Evolutionary conservation across 2,888 invertebrate species (phyloP).

Genomic region (Schizotus pectinicornis): DNA sequence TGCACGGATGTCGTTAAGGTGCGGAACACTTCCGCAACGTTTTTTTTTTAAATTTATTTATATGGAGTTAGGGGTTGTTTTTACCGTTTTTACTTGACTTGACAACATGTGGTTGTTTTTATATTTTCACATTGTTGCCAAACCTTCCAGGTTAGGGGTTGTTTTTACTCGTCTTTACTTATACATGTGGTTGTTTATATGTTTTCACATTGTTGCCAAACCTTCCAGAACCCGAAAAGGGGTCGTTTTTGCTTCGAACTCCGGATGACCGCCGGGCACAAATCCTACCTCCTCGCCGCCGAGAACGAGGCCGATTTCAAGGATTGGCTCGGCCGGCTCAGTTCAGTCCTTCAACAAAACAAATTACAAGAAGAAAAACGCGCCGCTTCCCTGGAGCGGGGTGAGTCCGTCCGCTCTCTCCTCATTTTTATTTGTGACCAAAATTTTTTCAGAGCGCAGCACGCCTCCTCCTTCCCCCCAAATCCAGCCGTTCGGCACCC

Average conservation of each 20-base stretch:
- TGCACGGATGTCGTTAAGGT: conserved; percentile 88
- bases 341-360: conserved; percentile 82
- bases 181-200: background rate
- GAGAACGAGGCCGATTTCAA: conserved; percentile 83
- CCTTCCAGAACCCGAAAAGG: conserved; percentile 77
- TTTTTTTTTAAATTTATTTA: background rate
- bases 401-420: conserved; percentile 38
- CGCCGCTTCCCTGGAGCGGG: conserved; percentile 69
- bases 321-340: conserved; percentile 85
- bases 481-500: conserved; percentile 76
- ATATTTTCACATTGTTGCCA: too few relatives aligned
- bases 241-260: conserved; percentile 88
- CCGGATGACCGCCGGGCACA: conserved; percentile 83
- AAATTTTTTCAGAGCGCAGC: conserved; percentile 50
- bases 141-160: conserved; percentile 74
- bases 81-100: too few relatives aligned
- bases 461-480: conserved; percentile 68
- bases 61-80: too few relatives aligned
- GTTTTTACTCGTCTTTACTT: conserved; percentile 66
- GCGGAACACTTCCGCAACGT: conserved; percentile 38
- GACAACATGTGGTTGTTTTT: background rate
- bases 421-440: background rate
- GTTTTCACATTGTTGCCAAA: background rate
- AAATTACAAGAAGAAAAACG: conserved; percentile 82
- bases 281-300: conserved; percentile 84